These are phyloP conservation scores for Diceros bicornis DNA, from an alignment of 2,797 vertebrate genomes.

Conservation along the genomic window DNA sequence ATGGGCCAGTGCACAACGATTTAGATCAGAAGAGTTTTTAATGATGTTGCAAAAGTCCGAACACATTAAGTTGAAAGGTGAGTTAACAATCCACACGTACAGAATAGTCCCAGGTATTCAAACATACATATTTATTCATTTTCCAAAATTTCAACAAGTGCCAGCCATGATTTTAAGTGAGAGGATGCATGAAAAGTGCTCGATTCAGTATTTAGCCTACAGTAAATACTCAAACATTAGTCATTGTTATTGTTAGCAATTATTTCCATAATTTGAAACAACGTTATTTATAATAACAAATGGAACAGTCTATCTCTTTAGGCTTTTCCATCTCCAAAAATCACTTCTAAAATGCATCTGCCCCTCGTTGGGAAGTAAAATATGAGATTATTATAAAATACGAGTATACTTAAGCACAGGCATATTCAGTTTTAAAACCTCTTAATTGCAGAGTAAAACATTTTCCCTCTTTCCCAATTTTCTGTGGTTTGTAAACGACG, in stretches of 20 bases:
- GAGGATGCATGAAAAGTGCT: neutral
- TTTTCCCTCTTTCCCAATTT: neutral
- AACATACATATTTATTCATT: neutral
- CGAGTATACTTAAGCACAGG: neutral
- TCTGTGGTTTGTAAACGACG: neutral
- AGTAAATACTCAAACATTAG: neutral
- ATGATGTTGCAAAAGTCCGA: neutral
- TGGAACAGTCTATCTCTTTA: neutral
- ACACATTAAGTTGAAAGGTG: neutral
- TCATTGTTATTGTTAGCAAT: neutral
- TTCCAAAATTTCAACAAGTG: neutral
- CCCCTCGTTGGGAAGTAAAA: neutral
- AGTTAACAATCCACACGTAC: neutral
- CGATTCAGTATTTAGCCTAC: neutral
- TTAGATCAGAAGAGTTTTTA: neutral
- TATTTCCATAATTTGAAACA: neutral
- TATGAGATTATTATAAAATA: neutral
- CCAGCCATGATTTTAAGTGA: neutral
- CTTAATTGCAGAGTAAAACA: neutral
- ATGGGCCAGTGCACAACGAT: neutral
- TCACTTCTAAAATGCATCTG: neutral
- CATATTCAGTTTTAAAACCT: neutral
- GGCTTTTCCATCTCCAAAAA: neutral
- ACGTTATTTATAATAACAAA: neutral
- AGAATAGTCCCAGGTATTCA: neutral